Evolutionary conservation across 2,888 invertebrate species (phyloP).

Genomic region (Thera britannica): DNA sequence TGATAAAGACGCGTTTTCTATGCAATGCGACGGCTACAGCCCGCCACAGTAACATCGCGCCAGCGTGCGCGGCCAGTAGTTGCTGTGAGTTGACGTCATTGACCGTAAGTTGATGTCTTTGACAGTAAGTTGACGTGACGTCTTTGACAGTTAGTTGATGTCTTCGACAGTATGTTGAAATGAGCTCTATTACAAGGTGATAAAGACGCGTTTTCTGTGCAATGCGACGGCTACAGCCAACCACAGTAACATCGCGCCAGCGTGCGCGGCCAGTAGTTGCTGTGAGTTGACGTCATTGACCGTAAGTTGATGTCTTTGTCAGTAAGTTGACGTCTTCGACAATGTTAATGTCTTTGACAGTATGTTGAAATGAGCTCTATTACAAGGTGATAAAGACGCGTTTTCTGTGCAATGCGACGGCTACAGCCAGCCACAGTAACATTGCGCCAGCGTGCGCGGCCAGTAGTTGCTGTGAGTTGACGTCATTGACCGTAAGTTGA

Average conservation of each 20-base stretch:
- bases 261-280: neutral
- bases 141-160: neutral
- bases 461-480: neutral
- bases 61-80: neutral
- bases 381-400: slow-evolving; percentile 87
- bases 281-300: neutral
- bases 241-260: neutral
- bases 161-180: neutral
- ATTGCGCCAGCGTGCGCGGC: neutral
- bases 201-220: slow-evolving; percentile 87
- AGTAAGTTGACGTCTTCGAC: neutral
- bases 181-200: slow-evolving; percentile 80
- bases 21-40: slow-evolving; percentile 73
- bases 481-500: neutral
- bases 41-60: neutral
- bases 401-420: slow-evolving; percentile 80
- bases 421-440: neutral
- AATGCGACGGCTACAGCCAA: slow-evolving; percentile 48
- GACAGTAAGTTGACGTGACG: neutral
- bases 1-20: slow-evolving; percentile 87
- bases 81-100: neutral
- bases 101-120: neutral
- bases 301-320: neutral
- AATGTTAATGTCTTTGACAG: neutral
- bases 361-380: slow-evolving; percentile 39